Percentiles rank a stretch among this genome's conserved stretches.
phyloP scores from a whole-genome alignment of 2,113 vertebrate genomes.

The Sula dactylatra region DNA sequence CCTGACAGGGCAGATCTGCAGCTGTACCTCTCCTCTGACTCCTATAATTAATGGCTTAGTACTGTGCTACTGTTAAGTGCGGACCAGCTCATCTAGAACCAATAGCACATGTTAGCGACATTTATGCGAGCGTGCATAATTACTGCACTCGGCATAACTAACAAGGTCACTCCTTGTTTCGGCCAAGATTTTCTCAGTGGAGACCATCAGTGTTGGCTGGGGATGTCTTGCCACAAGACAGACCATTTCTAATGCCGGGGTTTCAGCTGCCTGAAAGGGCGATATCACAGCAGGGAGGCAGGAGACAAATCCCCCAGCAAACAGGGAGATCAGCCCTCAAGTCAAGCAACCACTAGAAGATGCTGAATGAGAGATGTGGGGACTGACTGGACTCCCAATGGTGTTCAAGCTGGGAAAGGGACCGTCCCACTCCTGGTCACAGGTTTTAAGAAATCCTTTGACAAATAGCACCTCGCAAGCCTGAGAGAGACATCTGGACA shows the following conservation, averaged over 20 bases:
- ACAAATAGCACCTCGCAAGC: not conserved
- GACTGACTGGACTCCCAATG: not conserved
- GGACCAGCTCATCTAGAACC: not conserved
- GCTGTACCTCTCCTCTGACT: conserved; percentile 9
- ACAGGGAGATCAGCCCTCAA: not conserved
- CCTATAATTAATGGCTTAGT: conserved; percentile 25
- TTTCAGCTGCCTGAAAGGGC: not conserved
- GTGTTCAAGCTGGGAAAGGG: not conserved
- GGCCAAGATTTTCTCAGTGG: not conserved
- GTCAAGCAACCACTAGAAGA: not conserved
- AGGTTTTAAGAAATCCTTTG: not conserved
- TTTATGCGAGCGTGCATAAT: not conserved
- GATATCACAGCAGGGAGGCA: fast-evolving
- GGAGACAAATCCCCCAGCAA: not conserved
- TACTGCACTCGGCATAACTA: not conserved
- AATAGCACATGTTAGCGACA: not conserved
- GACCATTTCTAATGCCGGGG: not conserved
- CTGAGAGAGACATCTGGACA: not conserved
- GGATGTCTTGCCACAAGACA: not conserved
- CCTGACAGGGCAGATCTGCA: conserved; percentile 39
- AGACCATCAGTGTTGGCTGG: not conserved
- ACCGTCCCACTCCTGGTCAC: not conserved
- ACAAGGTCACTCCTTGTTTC: conserved; percentile 10
- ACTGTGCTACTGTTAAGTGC: not conserved
- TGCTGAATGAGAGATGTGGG: not conserved